Base-by-base conservation (phyloP, 2,888 invertebrate species). In the Volucella bombylans region DNA sequence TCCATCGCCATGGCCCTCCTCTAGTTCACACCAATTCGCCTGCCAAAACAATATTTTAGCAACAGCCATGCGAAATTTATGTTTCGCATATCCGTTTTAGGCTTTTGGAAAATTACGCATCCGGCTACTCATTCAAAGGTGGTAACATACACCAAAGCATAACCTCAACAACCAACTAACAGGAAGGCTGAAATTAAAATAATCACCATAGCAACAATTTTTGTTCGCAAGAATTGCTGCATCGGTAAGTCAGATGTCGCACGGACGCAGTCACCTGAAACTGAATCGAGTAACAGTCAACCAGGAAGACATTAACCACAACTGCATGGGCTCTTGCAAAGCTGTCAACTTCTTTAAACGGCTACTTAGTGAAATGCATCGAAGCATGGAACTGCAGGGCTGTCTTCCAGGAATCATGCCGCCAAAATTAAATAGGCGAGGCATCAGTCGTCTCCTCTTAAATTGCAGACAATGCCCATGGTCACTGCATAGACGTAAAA, bases 321-420 rank as follows among this genome's bases (percentile, higher is more conserved):
- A 79, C 59, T 79, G 73, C 68, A 83, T 62, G 82, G 64, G 55
- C 64, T 73, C 79, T 68, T 83, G 41, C 72, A 55, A 73, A 83
- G 57, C 82, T 79, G 82, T 83, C 82, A 79, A 55, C 79, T 79
- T 69, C 68, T 79, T 79, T 73, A 59, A 62, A 83, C 69, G 82
- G 79, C 82, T 83, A 59, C 82, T 83, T 83, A 83, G 79, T 62
- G 69, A 79, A 49, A 47, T 68, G 67, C 73, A 38, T 31, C 64
- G 79, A 54, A 79, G 79, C 79, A 31, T 14, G 23, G 39, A 47
- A 8, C 50, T 50, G 45, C 67, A 73, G 67, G 39, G 73, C 18
- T 69, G 73, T 79, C 73, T 83, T 79, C 82, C 79, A 83, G 82
- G 82, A 73, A 83, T 83, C 68, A 83, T 82, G 79, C 79, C 73